Conservation (phyloP, 2,888 invertebrate species). For the Stomorhina lunata region DNA sequence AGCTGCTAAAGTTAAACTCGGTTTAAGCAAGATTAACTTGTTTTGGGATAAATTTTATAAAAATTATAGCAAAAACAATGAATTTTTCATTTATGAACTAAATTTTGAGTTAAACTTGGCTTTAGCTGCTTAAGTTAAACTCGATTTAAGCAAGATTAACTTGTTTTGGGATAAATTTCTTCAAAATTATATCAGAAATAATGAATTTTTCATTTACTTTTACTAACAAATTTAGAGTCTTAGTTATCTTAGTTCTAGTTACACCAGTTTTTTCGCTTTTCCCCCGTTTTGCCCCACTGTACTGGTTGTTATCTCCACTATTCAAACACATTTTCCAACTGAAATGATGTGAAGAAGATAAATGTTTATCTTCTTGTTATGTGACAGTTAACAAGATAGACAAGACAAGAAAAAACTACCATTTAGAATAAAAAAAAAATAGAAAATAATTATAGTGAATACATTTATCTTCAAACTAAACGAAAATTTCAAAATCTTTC, state of each 20-base stretch:
- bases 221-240: too few relatives aligned
- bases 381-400: conserved; percentile 35
- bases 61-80: too few relatives aligned
- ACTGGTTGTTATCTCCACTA: background rate
- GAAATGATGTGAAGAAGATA: conserved; percentile 29
- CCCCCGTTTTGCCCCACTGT: background rate
- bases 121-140: background rate
- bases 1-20: background rate
- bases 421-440: background rate
- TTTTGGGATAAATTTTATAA: too few relatives aligned
- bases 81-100: too few relatives aligned
- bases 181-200: too few relatives aligned
- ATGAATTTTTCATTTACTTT: too few relatives aligned
- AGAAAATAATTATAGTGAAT: background rate
- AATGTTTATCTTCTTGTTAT: conserved; percentile 17
- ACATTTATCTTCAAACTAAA: background rate
- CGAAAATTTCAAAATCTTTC: background rate
- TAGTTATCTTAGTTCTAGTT: too few relatives aligned
- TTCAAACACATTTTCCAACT: background rate
- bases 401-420: conserved; percentile 2
- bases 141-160: background rate
- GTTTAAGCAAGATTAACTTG: background rate
- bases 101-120: background rate
- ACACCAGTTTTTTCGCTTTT: background rate
- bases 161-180: too few relatives aligned